Conservation (phyloP, 2,797 vertebrate genomes). For the Sebastes diploproa region DNA sequence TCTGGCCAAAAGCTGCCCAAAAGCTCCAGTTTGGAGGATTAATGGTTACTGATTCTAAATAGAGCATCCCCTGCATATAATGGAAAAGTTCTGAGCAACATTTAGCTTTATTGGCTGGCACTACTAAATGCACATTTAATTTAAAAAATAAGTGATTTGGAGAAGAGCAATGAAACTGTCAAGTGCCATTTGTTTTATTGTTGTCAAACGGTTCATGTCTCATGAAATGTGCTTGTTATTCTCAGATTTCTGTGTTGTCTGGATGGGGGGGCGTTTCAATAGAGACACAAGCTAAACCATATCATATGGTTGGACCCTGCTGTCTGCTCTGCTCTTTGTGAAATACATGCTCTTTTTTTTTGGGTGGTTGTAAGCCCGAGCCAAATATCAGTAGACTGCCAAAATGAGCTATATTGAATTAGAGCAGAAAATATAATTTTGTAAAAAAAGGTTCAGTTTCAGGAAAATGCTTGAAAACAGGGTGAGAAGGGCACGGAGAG, state of each 20-base stretch:
- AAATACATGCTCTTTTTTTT: constrained; percentile 22
- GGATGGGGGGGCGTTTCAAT: constrained; percentile 42
- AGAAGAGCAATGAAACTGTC: constrained; percentile 31
- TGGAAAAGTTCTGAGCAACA: constrained; percentile 36
- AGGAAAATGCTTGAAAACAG: constrained; percentile 20
- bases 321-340: constrained; percentile 55
- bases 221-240: constrained; percentile 52
- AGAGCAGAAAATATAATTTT: constrained; percentile 26
- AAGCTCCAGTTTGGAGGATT: constrained; percentile 54
- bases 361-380: constrained; percentile 3
- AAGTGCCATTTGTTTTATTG: constrained; percentile 38
- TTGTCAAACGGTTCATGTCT: constrained; percentile 27
- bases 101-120: constrained; percentile 39
- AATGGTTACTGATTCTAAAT: constrained; percentile 48
- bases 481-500: background rate
- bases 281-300: constrained; percentile 43
- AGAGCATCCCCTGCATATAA: constrained; percentile 34
- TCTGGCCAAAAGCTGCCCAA: constrained; percentile 39
- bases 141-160: constrained; percentile 34
- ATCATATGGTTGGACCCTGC: constrained; percentile 49
- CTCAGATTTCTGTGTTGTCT: constrained; percentile 43
- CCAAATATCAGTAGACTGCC: constrained; percentile 28
- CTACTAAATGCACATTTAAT: constrained; percentile 45
- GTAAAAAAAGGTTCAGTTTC: constrained; percentile 29
- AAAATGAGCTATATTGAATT: constrained; percentile 32